Conservation (phyloP, 2,113 vertebrate genomes). For the Anas platyrhynchos region DNA sequence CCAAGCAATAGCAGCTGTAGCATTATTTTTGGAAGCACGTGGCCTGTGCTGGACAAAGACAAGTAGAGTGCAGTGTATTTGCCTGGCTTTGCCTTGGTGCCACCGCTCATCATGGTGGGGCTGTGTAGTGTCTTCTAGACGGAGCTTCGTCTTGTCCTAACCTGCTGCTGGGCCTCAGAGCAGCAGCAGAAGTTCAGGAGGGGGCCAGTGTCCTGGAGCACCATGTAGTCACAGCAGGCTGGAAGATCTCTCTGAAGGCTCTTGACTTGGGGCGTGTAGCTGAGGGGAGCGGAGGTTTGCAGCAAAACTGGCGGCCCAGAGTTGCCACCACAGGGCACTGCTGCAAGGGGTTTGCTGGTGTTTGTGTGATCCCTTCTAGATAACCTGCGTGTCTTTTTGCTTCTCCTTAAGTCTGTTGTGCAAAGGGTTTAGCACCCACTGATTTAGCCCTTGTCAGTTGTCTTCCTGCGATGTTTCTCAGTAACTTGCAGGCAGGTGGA, state of each 20-base stretch:
- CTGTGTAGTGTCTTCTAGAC: not conserved
- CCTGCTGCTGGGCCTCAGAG: not conserved
- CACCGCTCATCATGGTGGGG: not conserved
- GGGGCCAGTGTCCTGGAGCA: not conserved
- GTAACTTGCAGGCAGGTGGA: not conserved
- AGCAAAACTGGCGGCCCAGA: not conserved
- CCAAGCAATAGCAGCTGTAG: not conserved
- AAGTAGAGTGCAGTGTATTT: not conserved
- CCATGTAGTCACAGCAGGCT: not conserved
- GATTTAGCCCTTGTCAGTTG: not conserved
- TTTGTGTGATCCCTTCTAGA: fast-evolving
- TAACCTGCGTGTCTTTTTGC: not conserved
- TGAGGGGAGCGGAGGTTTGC: not conserved
- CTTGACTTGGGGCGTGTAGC: not conserved
- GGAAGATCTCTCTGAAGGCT: not conserved
- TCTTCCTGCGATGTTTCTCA: fast-evolving
- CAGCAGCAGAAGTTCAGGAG: not conserved
- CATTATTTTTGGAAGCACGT: not conserved
- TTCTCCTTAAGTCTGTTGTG: not conserved
- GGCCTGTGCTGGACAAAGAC: not conserved
- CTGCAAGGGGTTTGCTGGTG: fast-evolving
- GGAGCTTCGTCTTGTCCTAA: not conserved
- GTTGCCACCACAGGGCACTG: fast-evolving
- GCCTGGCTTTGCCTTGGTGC: not conserved
- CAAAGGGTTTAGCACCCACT: not conserved